Conservation (phyloP, 2,888 invertebrate species). For the Lycia hirtaria region DNA sequence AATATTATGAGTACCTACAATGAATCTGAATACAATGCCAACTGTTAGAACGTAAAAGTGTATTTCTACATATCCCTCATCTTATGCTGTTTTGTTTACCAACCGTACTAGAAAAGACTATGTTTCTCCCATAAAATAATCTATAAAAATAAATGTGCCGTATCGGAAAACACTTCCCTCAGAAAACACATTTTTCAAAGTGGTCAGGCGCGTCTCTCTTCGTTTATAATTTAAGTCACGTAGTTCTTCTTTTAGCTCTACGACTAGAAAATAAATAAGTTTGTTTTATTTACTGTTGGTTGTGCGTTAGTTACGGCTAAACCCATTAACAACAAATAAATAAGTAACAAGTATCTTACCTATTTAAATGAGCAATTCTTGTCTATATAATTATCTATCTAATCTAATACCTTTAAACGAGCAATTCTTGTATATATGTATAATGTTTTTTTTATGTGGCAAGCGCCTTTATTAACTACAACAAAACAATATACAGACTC, state of each 20-base stretch:
- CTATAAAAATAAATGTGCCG: slow-evolving; percentile 7
- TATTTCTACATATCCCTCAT: neutral
- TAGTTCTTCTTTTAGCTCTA: slow-evolving; percentile 12
- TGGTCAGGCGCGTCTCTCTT: slow-evolving; percentile 21
- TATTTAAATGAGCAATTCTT: too few species aligned
- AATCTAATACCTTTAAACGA: too few species aligned
- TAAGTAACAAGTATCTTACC: too few species aligned
- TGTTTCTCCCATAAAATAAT: slow-evolving; percentile 7
- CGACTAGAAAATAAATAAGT: slow-evolving; percentile 20
- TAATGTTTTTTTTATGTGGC: too few species aligned
- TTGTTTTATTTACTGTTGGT: slow-evolving; percentile 25
- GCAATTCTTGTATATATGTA: too few species aligned
- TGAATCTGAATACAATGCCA: too few species aligned
- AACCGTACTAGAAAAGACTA: neutral
- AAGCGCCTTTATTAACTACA: too few species aligned
- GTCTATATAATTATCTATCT: too few species aligned
- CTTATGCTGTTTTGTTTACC: neutral
- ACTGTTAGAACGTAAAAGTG: too few species aligned
- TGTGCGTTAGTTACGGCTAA: neutral
- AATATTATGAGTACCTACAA: too few species aligned
- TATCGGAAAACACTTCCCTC: slow-evolving; percentile 19
- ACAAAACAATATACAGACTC: too few species aligned
- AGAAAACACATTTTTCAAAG: slow-evolving; percentile 26
- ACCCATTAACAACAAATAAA: neutral
- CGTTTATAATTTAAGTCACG: slow-evolving; percentile 26